A percentile compares a stretch with the other conserved stretches of the same genome.
Evolutionary conservation across 2,888 invertebrate species (phyloP).

Genomic region (Nephrotoma guestfalica): DNA sequence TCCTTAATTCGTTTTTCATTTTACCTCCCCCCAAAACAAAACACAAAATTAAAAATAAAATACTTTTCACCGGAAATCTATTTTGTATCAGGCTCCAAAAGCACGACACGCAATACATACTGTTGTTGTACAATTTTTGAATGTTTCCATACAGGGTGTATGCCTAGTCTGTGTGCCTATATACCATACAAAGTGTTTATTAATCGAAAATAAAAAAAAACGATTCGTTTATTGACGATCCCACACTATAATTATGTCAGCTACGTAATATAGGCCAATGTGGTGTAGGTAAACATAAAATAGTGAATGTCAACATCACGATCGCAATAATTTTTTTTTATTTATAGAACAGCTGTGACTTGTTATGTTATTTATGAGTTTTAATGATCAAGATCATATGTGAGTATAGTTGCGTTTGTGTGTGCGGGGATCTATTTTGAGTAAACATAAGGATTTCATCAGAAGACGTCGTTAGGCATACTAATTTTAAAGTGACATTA

Average conservation of each 20-base stretch:
- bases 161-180: neutral
- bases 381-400: neutral
- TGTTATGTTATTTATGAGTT: neutral
- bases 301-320: neutral
- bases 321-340: neutral
- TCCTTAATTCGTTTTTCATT: neutral
- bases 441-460: neutral
- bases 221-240: neutral
- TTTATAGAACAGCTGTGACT: neutral
- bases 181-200: neutral
- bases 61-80: constrained; percentile 5
- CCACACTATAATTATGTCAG: neutral
- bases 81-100: constrained; percentile 8
- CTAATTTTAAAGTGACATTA: neutral
- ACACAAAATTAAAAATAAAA: neutral
- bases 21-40: neutral
- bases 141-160: neutral
- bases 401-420: neutral
- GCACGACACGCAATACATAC: constrained; percentile 8
- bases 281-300: neutral
- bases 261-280: neutral
- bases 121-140: neutral
- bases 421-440: neutral
- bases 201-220: neutral
- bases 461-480: neutral